phyloP scores from a whole-genome alignment of 2,797 vertebrate species.

The Threskiornis aethiopicus region DNA sequence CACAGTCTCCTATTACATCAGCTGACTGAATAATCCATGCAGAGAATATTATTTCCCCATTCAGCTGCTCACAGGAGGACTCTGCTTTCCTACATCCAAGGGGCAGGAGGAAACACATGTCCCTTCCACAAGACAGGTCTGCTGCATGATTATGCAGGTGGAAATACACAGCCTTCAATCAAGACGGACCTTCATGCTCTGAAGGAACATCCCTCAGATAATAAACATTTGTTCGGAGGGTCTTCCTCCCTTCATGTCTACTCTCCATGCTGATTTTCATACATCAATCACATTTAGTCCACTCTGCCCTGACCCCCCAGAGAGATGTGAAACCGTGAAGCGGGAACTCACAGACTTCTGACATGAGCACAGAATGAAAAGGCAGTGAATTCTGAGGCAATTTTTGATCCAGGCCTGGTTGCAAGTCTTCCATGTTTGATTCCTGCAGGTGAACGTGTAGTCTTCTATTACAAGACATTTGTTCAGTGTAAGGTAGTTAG shows the following conservation, averaged over 20 bases:
- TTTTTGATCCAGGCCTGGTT: not conserved
- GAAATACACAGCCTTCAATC: not conserved
- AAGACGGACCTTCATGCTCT: not conserved
- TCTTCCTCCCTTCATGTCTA: not conserved
- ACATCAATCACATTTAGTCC: not conserved
- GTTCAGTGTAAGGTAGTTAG: not conserved
- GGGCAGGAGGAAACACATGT: fast-evolving
- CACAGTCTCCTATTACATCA: not conserved
- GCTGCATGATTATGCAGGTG: not conserved
- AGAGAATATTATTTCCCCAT: not conserved
- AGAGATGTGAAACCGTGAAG: not conserved
- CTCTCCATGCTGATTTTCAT: not conserved
- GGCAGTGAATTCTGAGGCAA: not conserved
- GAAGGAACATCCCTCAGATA: not conserved
- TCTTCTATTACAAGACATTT: not conserved
- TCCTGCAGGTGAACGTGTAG: not conserved
- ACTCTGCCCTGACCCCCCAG: not conserved
- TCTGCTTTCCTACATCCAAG: not conserved
- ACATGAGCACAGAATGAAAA: not conserved
- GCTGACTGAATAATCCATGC: not conserved
- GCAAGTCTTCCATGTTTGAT: not conserved
- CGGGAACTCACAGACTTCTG: not conserved
- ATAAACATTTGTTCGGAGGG: not conserved
- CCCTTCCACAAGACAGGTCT: not conserved
- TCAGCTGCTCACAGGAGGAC: not conserved